A percentile compares a stretch with the other conserved stretches of the same genome.
Evolutionary conservation across 2,113 vertebrate genomes (phyloP).

Genomic region (Melanerpes formicivorus): DNA sequence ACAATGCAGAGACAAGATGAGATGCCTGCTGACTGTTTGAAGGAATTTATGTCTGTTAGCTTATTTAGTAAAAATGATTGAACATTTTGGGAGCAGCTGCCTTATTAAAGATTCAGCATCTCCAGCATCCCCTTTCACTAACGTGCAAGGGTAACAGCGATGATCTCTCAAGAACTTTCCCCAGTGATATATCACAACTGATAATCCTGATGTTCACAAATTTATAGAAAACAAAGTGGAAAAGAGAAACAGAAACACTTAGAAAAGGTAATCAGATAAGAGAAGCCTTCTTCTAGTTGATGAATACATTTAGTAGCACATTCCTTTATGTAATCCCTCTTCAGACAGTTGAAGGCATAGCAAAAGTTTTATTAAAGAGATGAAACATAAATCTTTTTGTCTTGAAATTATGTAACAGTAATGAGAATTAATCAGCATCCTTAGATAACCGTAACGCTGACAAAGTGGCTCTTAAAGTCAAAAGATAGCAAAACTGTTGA

Average conservation of each 20-base stretch:
- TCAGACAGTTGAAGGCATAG: neutral
- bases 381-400: neutral
- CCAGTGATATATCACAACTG: neutral
- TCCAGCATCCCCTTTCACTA: neutral
- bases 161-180: neutral
- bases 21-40: neutral
- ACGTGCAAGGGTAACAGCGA: neutral
- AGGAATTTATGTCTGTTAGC: neutral
- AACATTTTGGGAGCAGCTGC: constrained; percentile 6
- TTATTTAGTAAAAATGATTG: neutral
- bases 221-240: neutral
- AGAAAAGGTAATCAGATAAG: neutral
- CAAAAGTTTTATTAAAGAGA: neutral
- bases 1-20: neutral
- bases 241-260: neutral
- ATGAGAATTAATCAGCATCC: constrained; percentile 6
- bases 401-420: neutral
- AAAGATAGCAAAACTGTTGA: neutral
- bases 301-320: neutral
- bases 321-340: neutral
- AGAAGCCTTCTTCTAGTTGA: neutral
- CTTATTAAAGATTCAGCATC: neutral
- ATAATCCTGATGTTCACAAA: neutral
- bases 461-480: neutral
- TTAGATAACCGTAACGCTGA: neutral